phyloP scores from a whole-genome alignment of 2,113 vertebrate species.

The Colius striatus region DNA sequence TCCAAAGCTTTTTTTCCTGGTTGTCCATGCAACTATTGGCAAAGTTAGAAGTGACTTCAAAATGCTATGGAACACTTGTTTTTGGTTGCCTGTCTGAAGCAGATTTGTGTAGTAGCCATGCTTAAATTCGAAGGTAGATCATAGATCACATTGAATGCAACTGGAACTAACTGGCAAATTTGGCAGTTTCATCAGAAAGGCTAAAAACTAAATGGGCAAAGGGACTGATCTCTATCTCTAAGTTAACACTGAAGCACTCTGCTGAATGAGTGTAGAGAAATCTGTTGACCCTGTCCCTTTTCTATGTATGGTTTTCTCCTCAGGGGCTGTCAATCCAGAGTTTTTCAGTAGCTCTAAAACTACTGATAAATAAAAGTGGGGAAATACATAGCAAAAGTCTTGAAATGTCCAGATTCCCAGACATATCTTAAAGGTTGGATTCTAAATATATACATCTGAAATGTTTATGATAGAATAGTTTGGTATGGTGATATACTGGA shows the following conservation, averaged over 20 bases:
- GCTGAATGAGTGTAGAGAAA: background rate
- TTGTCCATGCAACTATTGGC: background rate
- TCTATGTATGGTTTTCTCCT: background rate
- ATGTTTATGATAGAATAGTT: background rate
- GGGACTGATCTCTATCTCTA: background rate
- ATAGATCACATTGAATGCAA: constrained; percentile 1
- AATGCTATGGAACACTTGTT: background rate
- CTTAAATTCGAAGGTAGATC: background rate
- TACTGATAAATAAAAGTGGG: background rate
- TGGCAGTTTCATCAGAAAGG: constrained; percentile 7
- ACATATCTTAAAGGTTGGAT: background rate
- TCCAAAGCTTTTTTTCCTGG: background rate
- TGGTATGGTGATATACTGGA: background rate
- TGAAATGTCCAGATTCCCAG: background rate
- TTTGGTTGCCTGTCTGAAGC: background rate
- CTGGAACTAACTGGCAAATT: constrained; percentile 18
- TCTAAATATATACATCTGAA: background rate
- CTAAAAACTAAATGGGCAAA: background rate
- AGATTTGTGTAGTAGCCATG: background rate
- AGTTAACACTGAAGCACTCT: background rate
- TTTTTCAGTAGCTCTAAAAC: background rate
- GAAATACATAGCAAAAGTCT: background rate
- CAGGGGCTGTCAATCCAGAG: background rate
- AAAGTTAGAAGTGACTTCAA: background rate
- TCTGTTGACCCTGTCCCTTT: background rate